These are phyloP conservation scores for Melanotaenia trifasciata DNA, from an alignment of 2,797 vertebrate genomes.

Conservation along the genomic window DNA sequence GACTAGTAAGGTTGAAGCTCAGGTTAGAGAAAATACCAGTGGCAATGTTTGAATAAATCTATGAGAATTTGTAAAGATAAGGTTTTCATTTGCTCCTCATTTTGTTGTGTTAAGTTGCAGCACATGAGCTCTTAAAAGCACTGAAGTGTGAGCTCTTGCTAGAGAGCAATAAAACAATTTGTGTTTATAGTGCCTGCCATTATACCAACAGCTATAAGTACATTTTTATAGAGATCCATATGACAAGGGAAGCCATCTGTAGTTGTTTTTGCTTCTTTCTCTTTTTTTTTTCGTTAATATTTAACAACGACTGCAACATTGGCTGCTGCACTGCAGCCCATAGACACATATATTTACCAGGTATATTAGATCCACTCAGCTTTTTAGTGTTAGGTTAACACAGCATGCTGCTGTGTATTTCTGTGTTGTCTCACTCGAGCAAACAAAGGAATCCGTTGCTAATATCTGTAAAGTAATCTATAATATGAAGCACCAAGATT, in stretches of 20 bases:
- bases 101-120: neutral
- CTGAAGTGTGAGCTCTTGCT: neutral
- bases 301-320: neutral
- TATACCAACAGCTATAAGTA: slow-evolving; percentile 6
- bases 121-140: neutral
- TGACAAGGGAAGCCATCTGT: neutral
- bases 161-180: slow-evolving; percentile 3
- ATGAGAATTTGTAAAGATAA: neutral
- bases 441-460: neutral
- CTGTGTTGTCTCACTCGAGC: neutral
- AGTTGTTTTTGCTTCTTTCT: neutral
- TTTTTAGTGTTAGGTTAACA: neutral
- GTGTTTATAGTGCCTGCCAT: slow-evolving; percentile 2
- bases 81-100: neutral
- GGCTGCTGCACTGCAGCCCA: neutral
- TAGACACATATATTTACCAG: neutral
- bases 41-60: neutral
- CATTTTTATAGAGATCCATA: neutral
- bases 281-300: neutral
- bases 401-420: neutral
- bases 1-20: neutral
- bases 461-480: neutral
- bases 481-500: slow-evolving; percentile 14
- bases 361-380: neutral
- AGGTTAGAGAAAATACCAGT: neutral